Base-by-base conservation (phyloP, 1,140 invertebrate species). In the Diuraphis noxia region DNA sequence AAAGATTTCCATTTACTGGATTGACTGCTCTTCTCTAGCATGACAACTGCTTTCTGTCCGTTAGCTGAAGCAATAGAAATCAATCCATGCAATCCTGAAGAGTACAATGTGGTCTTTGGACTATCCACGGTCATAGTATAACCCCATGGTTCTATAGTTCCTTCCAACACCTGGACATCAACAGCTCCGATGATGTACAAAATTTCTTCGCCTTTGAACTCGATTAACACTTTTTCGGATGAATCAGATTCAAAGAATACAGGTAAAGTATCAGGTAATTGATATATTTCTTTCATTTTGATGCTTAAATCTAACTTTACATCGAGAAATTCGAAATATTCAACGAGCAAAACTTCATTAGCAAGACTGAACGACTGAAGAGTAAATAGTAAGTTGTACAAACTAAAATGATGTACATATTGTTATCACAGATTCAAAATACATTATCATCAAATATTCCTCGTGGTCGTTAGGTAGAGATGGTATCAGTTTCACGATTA, bases 211-310 rank as follows among this genome's bases (percentile, higher is more conserved):
- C 25, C 21, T 23, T 82, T 46, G 25, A 91, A 91, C 36, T 91
- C 89, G 23, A 82, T 10, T 1, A 52, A n/a, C 5, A 81, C 77
- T 17, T 82, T 38, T 38, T 49, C 34, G 21, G 72, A 91, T 30
- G 25, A 13, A 13, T 91, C 17, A 13, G 89, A 91, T 52, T 81
- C 36, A 82, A n/a, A 91, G 40, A 91, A 91, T 19, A 9, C 8
- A 0, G 89, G 89, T 7, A 81, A 30, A 82, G 13, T 82, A 30
- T 91, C 77, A 10, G 43, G 41, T 49, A 91, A 52, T 40, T 82
- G 43, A 52, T 34, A 91, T 49, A 91, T 91, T 52, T 91, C 63
- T n/a, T 82, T 91, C 89, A 91, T 91, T 19, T 77, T n/a, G 10
- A 79, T 8, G 34, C 19, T 13, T 72, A n/a, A n/a, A 17, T 72